Conservation (phyloP, 2,888 invertebrate genomes). For the Sesia apiformis region DNA sequence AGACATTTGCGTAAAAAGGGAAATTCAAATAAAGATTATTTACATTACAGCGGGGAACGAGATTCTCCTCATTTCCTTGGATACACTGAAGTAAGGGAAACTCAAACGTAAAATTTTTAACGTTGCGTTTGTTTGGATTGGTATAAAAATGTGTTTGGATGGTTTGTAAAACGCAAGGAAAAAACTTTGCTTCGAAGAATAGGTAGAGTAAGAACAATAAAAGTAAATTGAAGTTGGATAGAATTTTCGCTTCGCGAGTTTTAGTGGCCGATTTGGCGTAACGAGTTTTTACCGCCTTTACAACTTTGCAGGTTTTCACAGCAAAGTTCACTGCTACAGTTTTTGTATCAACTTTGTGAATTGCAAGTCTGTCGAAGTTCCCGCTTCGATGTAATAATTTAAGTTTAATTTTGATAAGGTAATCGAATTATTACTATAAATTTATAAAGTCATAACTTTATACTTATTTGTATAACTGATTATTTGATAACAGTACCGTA, state of each 20-base stretch:
- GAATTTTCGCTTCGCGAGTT: slow-evolving; percentile 71
- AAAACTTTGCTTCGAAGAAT: slow-evolving; percentile 44
- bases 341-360: slow-evolving; percentile 28
- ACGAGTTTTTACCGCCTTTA: slow-evolving; percentile 70
- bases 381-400: slow-evolving; percentile 17
- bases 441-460: too few species aligned
- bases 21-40: slow-evolving; percentile 42
- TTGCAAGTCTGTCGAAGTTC: slow-evolving; percentile 23
- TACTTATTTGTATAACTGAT: too few species aligned
- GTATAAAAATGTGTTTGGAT: slow-evolving; percentile 56
- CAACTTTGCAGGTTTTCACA: slow-evolving; percentile 55
- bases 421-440: background rate
- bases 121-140: slow-evolving; percentile 41
- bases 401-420: slow-evolving; percentile 1
- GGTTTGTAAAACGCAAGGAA: slow-evolving; percentile 43
- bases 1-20: slow-evolving; percentile 9
- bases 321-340: slow-evolving; percentile 37
- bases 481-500: too few species aligned
- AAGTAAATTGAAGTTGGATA: slow-evolving; percentile 72
- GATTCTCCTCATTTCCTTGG: slow-evolving; percentile 34
- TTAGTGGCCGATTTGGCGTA: slow-evolving; percentile 70
- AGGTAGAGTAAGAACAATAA: slow-evolving; percentile 66
- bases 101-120: slow-evolving; percentile 43
- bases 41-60: slow-evolving; percentile 23
- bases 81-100: slow-evolving; percentile 35